Evolutionary conservation across 2,797 vertebrate genomes (phyloP).

Genomic region (Garrulus glandarius): DNA sequence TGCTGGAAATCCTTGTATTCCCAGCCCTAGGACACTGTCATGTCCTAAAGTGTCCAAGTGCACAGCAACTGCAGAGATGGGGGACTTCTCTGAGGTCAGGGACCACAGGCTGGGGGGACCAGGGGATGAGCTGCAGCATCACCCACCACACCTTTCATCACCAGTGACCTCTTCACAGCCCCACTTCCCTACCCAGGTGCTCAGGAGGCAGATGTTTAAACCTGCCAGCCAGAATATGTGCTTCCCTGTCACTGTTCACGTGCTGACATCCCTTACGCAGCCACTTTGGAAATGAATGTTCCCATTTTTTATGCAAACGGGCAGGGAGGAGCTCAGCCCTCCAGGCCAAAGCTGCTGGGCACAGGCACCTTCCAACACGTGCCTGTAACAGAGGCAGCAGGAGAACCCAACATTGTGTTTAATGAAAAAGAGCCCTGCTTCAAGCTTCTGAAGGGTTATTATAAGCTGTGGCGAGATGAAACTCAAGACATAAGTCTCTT

Average conservation of each 20-base stretch:
- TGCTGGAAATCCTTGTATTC: background rate
- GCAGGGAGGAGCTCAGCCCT: background rate
- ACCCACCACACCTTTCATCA: background rate
- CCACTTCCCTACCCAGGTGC: background rate
- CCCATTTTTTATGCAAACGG: background rate
- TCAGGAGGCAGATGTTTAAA: background rate
- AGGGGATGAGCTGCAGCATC: background rate
- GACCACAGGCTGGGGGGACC: background rate
- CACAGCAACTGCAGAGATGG: background rate
- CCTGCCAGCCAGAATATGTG: background rate
- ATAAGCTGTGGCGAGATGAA: background rate
- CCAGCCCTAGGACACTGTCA: background rate
- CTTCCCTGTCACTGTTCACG: background rate
- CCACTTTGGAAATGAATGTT: background rate
- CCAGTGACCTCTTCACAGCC: background rate
- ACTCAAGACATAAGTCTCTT: background rate
- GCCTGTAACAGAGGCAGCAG: background rate
- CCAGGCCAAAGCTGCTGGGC: background rate
- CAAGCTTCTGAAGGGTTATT: conserved; percentile 9
- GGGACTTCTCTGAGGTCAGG: background rate
- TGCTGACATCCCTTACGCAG: background rate
- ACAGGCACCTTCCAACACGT: background rate
- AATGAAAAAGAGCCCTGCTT: background rate
- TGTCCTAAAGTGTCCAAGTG: background rate
- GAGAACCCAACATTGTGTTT: background rate